Percentiles rank a stretch among this genome's conserved stretches.
Evolutionary conservation across 1,140 invertebrate genomes (phyloP).

Genomic region (Aphaenogaster rudis): DNA sequence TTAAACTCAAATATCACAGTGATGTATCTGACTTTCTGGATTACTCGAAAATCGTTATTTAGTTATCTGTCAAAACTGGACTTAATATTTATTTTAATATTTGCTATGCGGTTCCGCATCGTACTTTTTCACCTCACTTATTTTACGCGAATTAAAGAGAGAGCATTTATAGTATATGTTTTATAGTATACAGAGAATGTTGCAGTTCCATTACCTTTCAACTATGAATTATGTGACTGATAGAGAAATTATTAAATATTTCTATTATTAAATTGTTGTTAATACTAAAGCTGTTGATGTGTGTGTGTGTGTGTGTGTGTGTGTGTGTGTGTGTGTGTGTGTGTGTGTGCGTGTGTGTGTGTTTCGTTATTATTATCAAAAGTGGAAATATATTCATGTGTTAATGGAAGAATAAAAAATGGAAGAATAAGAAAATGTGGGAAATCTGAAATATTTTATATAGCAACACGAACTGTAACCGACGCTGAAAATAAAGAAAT

Average conservation of each 20-base stretch:
- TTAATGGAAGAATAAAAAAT: neutral
- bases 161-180: neutral
- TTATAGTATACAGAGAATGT: neutral
- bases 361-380: neutral
- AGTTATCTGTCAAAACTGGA: neutral
- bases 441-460: neutral
- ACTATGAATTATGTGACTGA: neutral
- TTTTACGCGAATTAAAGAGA: neutral
- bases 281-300: neutral
- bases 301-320: too few species aligned
- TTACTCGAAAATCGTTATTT: neutral
- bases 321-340: too few species aligned
- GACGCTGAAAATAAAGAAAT: slow-evolving; percentile 23
- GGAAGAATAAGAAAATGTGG: neutral
- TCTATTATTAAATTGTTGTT: neutral
- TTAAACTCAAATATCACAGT: slow-evolving; percentile 10
- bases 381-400: neutral
- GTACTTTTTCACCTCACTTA: neutral
- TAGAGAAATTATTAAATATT: neutral
- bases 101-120: too few species aligned
- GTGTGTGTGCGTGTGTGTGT: too few species aligned
- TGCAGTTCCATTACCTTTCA: neutral
- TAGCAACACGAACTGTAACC: neutral
- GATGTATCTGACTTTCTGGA: neutral
- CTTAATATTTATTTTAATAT: neutral